Percentiles rank a stretch among this genome's conserved stretches.
Evolutionary conservation across 2,888 invertebrate genomes (phyloP).

Genomic region (Leptodirus hochenwartii): DNA sequence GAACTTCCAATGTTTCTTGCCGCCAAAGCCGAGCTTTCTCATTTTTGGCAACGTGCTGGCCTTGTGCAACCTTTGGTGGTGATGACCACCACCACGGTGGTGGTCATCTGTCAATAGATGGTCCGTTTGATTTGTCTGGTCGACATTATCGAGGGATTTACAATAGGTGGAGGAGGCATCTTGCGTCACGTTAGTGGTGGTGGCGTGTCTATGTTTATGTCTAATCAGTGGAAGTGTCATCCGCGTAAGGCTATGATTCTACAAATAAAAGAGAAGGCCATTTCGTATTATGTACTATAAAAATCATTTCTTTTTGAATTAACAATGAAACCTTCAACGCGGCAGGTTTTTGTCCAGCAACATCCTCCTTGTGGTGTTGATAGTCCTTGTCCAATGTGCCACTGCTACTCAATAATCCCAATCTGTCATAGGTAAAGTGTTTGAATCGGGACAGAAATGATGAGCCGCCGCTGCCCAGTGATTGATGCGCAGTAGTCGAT

Average conservation of each 20-base stretch:
- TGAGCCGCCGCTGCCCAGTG: constrained; percentile 7
- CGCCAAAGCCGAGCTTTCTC: constrained; percentile 15
- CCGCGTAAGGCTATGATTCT: too few species aligned
- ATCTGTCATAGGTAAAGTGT: constrained; percentile 35
- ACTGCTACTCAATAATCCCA: too few species aligned
- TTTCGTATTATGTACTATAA: too few species aligned
- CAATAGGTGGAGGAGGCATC: constrained; percentile 17
- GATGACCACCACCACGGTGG: too few species aligned
- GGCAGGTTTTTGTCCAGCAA: constrained; percentile 29
- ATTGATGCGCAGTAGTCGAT: constrained; percentile 23
- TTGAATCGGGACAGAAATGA: constrained; percentile 32
- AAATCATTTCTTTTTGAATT: too few species aligned
- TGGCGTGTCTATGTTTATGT: constrained; percentile 11
- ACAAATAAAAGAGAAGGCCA: too few species aligned
- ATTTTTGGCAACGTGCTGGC: constrained; percentile 24
- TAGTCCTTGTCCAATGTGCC: too few species aligned
- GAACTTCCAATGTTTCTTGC: constrained; percentile 24
- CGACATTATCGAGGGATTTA: constrained; percentile 7
- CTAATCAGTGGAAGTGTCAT: too few species aligned
- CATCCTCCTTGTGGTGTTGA: too few species aligned
- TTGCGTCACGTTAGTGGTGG: constrained; percentile 17
- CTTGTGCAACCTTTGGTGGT: constrained; percentile 18
- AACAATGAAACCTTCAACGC: too few species aligned
- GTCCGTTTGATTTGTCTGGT: constrained; percentile 18
- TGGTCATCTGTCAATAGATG: too few species aligned